These are phyloP conservation scores for Archips xylosteana DNA, from an alignment of 2,888 invertebrate species.

Conservation along the genomic window DNA sequence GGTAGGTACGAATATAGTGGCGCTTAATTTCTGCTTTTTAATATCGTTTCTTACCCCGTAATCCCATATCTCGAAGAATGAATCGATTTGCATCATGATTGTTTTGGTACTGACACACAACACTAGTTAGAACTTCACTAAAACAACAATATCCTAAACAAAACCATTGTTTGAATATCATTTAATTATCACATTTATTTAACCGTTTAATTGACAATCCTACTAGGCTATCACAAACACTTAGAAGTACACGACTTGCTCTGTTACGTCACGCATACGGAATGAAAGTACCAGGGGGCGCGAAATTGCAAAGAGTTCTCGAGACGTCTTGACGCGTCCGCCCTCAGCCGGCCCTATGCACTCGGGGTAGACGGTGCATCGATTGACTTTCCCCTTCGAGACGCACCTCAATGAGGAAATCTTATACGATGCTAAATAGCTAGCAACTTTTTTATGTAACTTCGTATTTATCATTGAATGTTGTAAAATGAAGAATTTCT, in stretches of 20 bases:
- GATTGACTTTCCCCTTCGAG: constrained; percentile 70
- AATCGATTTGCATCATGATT: constrained; percentile 55
- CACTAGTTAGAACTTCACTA: constrained; percentile 9
- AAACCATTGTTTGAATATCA: neutral
- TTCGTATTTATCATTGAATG: too few relatives aligned
- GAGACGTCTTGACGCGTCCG: constrained; percentile 58
- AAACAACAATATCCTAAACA: constrained; percentile 3
- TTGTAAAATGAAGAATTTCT: too few relatives aligned
- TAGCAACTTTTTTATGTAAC: too few relatives aligned
- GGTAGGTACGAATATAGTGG: too few relatives aligned
- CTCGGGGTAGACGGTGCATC: constrained; percentile 73
- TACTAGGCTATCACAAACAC: constrained; percentile 20
- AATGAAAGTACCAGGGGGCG: constrained; percentile 55
- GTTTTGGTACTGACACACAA: neutral
- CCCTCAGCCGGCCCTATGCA: constrained; percentile 69
- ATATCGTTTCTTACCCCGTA: constrained; percentile 57
- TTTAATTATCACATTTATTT: neutral
- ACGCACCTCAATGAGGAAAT: constrained; percentile 49
- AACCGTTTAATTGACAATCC: neutral
- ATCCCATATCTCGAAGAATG: constrained; percentile 65
- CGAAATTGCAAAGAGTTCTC: constrained; percentile 50
- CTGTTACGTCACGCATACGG: constrained; percentile 26
- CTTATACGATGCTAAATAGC: too few relatives aligned
- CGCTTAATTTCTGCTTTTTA: neutral
- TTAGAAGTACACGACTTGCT: constrained; percentile 23